Percentiles rank a stretch among this genome's conserved stretches.
These are phyloP conservation scores for Orthonevra nobilis DNA, from an alignment of 2,888 invertebrate genomes.

Conservation along the genomic window DNA sequence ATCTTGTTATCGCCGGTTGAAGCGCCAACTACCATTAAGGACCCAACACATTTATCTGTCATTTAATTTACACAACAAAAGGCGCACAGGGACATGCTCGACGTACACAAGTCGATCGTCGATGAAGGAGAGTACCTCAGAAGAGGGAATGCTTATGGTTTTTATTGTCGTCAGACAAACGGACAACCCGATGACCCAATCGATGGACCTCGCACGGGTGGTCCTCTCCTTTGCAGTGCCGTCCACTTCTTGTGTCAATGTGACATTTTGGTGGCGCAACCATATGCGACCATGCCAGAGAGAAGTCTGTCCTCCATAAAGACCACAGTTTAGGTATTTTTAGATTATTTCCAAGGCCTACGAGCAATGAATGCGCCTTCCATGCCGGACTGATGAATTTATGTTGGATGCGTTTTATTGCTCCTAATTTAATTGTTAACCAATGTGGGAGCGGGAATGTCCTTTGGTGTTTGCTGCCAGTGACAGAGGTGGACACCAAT, in stretches of 20 bases:
- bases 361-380: slow-evolving; percentile 7
- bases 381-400: slow-evolving; percentile 48
- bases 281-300: not conserved
- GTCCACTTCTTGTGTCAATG: slow-evolving; percentile 51
- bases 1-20: slow-evolving; percentile 61
- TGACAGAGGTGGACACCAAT: slow-evolving; percentile 58
- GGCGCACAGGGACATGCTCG: slow-evolving; percentile 63
- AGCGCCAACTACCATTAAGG: slow-evolving; percentile 70
- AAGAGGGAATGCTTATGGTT: slow-evolving; percentile 63
- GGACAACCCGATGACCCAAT: slow-evolving; percentile 60
- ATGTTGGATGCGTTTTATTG: slow-evolving; percentile 64
- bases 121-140: not conserved
- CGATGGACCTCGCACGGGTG: slow-evolving; percentile 58
- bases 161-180: slow-evolving; percentile 58
- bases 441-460: slow-evolving; percentile 60
- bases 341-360: slow-evolving; percentile 49
- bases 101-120: slow-evolving; percentile 20
- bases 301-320: slow-evolving; percentile 16
- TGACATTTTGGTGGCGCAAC: slow-evolving; percentile 55
- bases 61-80: slow-evolving; percentile 67
- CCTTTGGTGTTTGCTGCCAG: slow-evolving; percentile 49
- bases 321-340: slow-evolving; percentile 54
- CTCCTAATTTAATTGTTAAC: slow-evolving; percentile 68
- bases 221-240: slow-evolving; percentile 11
- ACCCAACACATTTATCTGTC: slow-evolving; percentile 68